Base-by-base conservation (phyloP, 2,113 vertebrate species). In the Sarotherodon lohbergeri region DNA sequence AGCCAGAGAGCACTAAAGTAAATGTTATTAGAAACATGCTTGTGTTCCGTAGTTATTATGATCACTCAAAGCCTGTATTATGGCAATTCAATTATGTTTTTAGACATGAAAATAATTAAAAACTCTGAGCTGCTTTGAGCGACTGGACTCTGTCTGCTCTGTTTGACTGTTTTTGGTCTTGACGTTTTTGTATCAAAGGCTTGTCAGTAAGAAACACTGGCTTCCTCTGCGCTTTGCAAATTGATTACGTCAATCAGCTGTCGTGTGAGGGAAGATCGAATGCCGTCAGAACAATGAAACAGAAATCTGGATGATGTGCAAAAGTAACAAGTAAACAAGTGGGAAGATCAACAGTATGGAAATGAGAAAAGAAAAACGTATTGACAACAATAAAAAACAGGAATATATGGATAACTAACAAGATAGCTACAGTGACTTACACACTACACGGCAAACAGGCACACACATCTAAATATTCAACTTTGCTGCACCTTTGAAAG, bases 241-340 rank as follows among this genome's bases (percentile, higher is more conserved):
- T 84, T 82, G 80, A 92, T 85, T 73, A 56, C 29, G 89, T 93
- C 93, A 92, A 91, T 94, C 93, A 88, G 85, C 56, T 80, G 57
- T 81, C 86, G 32, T 17, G 78, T 52, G 54, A 56, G 34, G 29
- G 57, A 63, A 66, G 87, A 91, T 90, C 57, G 88, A 91, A 90
- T 29, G 52, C 36, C 7, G 36, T 48, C 88, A 88, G 14, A 82
- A 63, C 55, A 90, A 86, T 43, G 39, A 73, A 43, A 90, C 17
- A 71, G 29, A 56, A 50, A 9, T 48, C 5, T 79, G 85, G 78
- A 83, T 54, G 13, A 63, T 56, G 80, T 24, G 9, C 14, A 80
- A 27, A 36, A 36, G 78, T 55, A 61, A 80, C 27, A 79, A 82
- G 46, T 34, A 54, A 80, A 61, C 36, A 24, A 39, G 73, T 63